phyloP scores from a whole-genome alignment of 2,888 invertebrate genomes.

The Microctonus hyperodae region DNA sequence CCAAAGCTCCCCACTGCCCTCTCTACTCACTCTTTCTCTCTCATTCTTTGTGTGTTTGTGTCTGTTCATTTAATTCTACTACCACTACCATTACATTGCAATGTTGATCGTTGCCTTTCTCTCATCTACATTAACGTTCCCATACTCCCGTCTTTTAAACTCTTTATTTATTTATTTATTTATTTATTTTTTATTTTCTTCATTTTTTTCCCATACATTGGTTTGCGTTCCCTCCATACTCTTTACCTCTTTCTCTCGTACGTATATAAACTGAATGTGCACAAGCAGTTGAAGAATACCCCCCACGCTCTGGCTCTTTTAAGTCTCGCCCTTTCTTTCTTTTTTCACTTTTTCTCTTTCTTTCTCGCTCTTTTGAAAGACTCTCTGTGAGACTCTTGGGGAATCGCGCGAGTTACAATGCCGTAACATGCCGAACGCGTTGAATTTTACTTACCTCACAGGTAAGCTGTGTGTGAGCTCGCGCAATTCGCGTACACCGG shows the following conservation, averaged over 20 bases:
- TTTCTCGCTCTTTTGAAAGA: slow-evolving; percentile 4
- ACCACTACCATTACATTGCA: slow-evolving; percentile 1
- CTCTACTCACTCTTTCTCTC: slow-evolving; percentile 6
- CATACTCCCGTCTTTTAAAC: slow-evolving; percentile 12
- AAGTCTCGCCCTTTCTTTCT: slow-evolving; percentile 29
- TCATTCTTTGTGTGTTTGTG: slow-evolving; percentile 11
- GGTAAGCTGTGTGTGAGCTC: slow-evolving; percentile 52
- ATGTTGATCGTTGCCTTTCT: slow-evolving; percentile 16
- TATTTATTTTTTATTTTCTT: not conserved
- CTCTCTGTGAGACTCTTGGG: slow-evolving; percentile 26
- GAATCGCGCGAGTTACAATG: slow-evolving; percentile 56
- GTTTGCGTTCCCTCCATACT: not conserved
- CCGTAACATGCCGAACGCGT: slow-evolving; percentile 60
- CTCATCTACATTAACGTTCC: not conserved
- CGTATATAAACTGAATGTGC: not conserved
- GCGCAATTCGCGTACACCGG: slow-evolving; percentile 43
- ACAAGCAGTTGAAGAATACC: not conserved
- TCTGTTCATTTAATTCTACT: slow-evolving; percentile 15
- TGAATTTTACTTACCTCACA: slow-evolving; percentile 62
- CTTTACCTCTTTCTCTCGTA: not conserved
- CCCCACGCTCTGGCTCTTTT: slow-evolving; percentile 17
- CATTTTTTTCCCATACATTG: slow-evolving; percentile 16
- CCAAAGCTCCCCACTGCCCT: slow-evolving; percentile 16
- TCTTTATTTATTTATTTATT: not conserved
- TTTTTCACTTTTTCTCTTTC: slow-evolving; percentile 29